phyloP scores from a whole-genome alignment of 2,888 invertebrate species.

The Tachina grossa region DNA sequence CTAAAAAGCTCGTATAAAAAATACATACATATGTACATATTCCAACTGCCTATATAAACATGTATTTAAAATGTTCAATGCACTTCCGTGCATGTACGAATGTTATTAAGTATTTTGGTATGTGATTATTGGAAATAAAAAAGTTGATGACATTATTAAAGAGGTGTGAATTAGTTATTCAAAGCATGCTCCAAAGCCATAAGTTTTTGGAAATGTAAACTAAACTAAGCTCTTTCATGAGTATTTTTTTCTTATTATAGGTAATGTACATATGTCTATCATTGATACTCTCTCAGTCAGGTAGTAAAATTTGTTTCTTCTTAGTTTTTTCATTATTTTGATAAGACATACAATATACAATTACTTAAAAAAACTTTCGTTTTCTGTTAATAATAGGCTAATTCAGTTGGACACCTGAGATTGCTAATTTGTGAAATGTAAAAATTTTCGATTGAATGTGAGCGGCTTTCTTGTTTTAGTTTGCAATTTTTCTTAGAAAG shows the following conservation, averaged over 20 bases:
- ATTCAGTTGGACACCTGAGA: too few relatives aligned
- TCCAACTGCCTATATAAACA: background rate
- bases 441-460: too few relatives aligned
- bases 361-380: too few relatives aligned
- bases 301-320: too few relatives aligned
- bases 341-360: too few relatives aligned
- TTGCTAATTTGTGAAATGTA: too few relatives aligned
- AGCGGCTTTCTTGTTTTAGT: too few relatives aligned
- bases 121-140: constrained; percentile 26
- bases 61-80: background rate
- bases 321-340: too few relatives aligned
- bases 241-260: background rate
- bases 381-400: too few relatives aligned
- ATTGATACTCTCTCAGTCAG: background rate
- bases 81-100: constrained; percentile 2
- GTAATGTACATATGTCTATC: background rate
- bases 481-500: too few relatives aligned
- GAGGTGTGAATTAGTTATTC: constrained; percentile 49
- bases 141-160: constrained; percentile 32
- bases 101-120: constrained; percentile 16
- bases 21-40: background rate
- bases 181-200: constrained; percentile 47
- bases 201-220: constrained; percentile 27
- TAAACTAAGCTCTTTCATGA: background rate
- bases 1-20: too few relatives aligned